Percentiles rank a stretch among this genome's conserved stretches.
phyloP scores from a whole-genome alignment of 2,888 invertebrate genomes.

The Drosophila planitibia region DNA sequence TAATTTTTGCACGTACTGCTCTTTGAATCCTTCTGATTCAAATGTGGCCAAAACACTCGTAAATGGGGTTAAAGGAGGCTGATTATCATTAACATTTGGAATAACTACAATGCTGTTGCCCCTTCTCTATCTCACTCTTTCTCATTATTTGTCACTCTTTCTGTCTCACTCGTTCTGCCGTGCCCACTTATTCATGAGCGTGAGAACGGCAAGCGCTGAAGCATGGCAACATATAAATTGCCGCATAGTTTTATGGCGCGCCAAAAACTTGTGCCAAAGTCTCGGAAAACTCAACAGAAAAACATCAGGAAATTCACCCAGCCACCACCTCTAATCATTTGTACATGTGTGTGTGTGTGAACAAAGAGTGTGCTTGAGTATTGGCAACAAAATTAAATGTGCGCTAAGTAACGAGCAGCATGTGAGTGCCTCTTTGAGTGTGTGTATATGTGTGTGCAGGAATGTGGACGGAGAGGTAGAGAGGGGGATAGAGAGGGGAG shows the following conservation, averaged over 20 bases:
- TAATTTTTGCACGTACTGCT: neutral
- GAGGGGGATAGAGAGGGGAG: neutral
- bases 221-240: conserved; percentile 73
- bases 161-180: conserved; percentile 4
- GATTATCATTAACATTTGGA: conserved; percentile 57
- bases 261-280: conserved; percentile 57
- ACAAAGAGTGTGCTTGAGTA: conserved; percentile 33
- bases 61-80: conserved; percentile 32
- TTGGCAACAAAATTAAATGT: conserved; percentile 78
- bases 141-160: neutral
- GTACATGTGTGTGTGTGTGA: neutral
- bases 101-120: conserved; percentile 4
- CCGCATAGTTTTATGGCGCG: conserved; percentile 74
- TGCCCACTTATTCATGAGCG: conserved; percentile 49
- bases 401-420: conserved; percentile 73
- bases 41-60: conserved; percentile 14
- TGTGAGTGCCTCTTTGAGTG: conserved; percentile 18
- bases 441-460: neutral
- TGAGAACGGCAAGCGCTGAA: conserved; percentile 44
- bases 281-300: conserved; percentile 13
- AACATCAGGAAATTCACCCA: conserved; percentile 12
- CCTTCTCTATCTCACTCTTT: neutral
- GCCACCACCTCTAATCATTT: conserved; percentile 23
- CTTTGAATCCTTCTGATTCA: neutral
- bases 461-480: neutral